Evolutionary conservation across 1,140 invertebrate species (phyloP).

Genomic region (Yoshiicerus persimilis): DNA sequence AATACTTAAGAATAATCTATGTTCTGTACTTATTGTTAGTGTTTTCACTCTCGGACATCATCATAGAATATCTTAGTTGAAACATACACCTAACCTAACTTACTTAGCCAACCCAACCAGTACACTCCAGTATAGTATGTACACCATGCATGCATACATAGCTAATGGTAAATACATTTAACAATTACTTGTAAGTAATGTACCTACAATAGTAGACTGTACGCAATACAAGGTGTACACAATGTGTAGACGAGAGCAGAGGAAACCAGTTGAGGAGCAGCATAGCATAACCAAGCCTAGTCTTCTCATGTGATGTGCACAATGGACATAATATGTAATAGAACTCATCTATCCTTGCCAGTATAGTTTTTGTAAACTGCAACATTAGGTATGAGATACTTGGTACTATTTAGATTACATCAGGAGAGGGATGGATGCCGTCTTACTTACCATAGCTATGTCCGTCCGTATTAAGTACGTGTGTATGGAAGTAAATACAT

Average conservation of each 20-base stretch:
- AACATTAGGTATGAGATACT: background rate
- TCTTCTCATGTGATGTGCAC: background rate
- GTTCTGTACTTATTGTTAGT: constrained; percentile 3
- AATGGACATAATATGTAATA: background rate
- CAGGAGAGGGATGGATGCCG: background rate
- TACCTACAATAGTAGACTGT: no score
- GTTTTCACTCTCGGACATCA: constrained; percentile 16
- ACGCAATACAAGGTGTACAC: no score
- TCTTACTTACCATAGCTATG: background rate
- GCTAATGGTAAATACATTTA: background rate
- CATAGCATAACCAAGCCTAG: background rate
- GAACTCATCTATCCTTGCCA: background rate
- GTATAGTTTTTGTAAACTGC: no score
- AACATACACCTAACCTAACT: background rate
- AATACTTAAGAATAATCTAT: constrained; percentile 22
- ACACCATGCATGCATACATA: background rate
- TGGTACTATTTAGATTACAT: background rate
- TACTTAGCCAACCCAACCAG: background rate
- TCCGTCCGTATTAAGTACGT: no score
- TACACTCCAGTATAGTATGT: background rate
- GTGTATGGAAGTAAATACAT: background rate
- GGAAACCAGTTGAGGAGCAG: background rate
- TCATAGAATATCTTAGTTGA: constrained; percentile 1
- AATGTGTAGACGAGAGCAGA: no score
- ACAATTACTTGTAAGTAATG: background rate